A percentile compares a stretch with the other conserved stretches of the same genome.
These are phyloP conservation scores for Ciona savignyi DNA, from an alignment of 23 tunicate genomes.

Conservation along the genomic window DNA sequence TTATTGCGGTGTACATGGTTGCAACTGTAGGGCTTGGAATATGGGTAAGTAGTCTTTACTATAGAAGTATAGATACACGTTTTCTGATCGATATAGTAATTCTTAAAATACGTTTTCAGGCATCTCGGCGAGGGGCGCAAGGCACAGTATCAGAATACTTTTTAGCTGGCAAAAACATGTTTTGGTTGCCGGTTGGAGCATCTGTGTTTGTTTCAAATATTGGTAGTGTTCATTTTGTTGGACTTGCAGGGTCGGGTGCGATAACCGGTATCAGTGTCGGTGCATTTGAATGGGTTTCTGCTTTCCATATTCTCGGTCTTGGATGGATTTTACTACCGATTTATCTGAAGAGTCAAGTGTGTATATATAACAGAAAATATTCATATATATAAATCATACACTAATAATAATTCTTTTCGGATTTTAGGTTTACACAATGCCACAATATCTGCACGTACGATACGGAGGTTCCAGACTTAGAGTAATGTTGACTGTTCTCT, in stretches of 20 bases:
- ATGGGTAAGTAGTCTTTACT: constrained; percentile 51
- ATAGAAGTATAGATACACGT: too few relatives aligned
- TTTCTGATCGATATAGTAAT: too few relatives aligned
- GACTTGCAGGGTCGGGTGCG: constrained; percentile 81
- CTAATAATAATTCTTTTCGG: too few relatives aligned
- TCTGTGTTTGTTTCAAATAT: constrained; percentile 75
- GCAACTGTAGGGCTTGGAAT: constrained; percentile 46
- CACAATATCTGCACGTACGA: constrained; percentile 70
- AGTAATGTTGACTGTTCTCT: constrained; percentile 61
- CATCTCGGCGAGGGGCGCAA: constrained; percentile 24
- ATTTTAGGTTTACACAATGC: constrained; percentile 83
- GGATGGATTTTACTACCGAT: constrained; percentile 79
- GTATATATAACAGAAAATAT: too few relatives aligned
- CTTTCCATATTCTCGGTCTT: constrained; percentile 29
- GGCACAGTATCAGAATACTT: constrained; percentile 57
- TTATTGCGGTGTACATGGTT: constrained; percentile 37
- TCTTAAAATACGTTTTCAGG: constrained; percentile 45
- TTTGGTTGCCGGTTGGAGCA: constrained; percentile 80
- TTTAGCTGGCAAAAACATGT: constrained; percentile 56
- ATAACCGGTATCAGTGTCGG: constrained; percentile 62
- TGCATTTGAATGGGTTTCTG: constrained; percentile 78
- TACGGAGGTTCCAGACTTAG: constrained; percentile 58
- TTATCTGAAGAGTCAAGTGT: constrained; percentile 20
- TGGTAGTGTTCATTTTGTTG: constrained; percentile 85
- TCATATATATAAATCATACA: too few relatives aligned